Evolutionary conservation across 2,888 invertebrate genomes (phyloP).

Genomic region (Julus scanicus): DNA sequence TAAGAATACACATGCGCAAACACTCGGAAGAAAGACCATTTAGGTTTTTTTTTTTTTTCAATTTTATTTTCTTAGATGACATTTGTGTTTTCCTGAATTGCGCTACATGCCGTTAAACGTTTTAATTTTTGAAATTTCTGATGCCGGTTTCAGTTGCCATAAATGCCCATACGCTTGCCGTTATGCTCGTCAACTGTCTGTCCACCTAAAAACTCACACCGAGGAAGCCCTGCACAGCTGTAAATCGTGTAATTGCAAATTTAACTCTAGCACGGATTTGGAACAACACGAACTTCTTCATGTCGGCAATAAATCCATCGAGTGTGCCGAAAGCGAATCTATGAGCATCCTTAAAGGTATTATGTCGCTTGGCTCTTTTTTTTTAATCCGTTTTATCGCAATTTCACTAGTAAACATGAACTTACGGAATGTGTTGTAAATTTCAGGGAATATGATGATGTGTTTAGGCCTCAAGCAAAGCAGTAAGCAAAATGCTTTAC

Average conservation of each 20-base stretch:
- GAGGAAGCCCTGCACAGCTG: slow-evolving; percentile 84
- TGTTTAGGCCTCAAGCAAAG: slow-evolving; percentile 65
- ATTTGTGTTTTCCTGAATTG: neutral
- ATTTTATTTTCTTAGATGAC: neutral
- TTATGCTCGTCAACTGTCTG: slow-evolving; percentile 68
- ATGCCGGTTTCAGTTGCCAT: slow-evolving; percentile 66
- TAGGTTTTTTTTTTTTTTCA: slow-evolving; percentile 61
- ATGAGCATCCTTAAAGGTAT: slow-evolving; percentile 80
- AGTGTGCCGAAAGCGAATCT: slow-evolving; percentile 97
- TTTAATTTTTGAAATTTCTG: neutral
- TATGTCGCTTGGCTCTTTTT: neutral
- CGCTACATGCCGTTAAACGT: neutral
- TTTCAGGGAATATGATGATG: slow-evolving; percentile 65
- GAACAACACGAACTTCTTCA: slow-evolving; percentile 98
- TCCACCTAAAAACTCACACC: slow-evolving; percentile 79
- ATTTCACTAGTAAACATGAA: neutral
- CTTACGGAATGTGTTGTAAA: neutral
- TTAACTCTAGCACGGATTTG: slow-evolving; percentile 80
- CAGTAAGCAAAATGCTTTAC: slow-evolving; percentile 60
- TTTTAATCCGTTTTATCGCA: neutral
- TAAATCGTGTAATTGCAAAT: slow-evolving; percentile 81
- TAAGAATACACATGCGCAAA: slow-evolving; percentile 67
- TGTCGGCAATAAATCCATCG: slow-evolving; percentile 99
- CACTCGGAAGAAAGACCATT: slow-evolving; percentile 69
- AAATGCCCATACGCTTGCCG: slow-evolving; percentile 68